Evolutionary conservation across 2,113 vertebrate species (phyloP), one percentile per base, ranked within the genome.

Genomic region (Carlito syrichta): DNA sequence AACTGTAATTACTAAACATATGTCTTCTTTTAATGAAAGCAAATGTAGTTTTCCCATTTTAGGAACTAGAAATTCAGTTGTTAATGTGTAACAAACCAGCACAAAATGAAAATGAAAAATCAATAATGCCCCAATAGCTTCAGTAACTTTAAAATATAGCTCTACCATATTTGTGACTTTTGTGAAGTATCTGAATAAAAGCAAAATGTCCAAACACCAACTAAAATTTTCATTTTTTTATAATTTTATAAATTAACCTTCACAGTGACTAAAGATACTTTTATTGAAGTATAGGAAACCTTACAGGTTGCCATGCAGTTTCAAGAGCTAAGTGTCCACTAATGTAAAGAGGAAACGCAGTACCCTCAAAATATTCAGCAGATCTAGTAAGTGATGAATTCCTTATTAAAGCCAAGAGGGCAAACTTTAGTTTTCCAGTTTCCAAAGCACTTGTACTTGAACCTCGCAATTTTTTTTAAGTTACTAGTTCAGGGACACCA

Each of bases 71-170:
- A 92, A 97, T 95, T 82, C 6, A 82, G 43, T 73, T 87, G 77
- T 84, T 93, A 89, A 38, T 32, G 82, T 81, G 17, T 60, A 96
- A 91, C 35, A 89, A 83, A 81, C 16, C 35, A 96, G 19, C n/a
- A 91, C 63, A 86, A 95, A 88, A 94, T 94, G 62, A 91, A 96
- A 96, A 86, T 45, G 6, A 96, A 95, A 86, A 77, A 79, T 66
- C 52, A 94, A 45, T 76, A 93, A 79, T 95, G 83, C 11, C 68
- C 62, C 32, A 77, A 52, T 88, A 68, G 9, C 54, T 43, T 82
- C 25, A 69, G 17, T 74, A 73, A 95, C 87, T 93, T 81, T 93
- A 85, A 97, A 92, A 96, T 69, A 93, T 45, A 43, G 27, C 19
- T 83, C 9, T 82, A 63, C 27, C 20, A n/a, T 58, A 73, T 74